Evolutionary conservation across 2,797 vertebrate genomes (phyloP).

Genomic region (Ceyx erithaca): DNA sequence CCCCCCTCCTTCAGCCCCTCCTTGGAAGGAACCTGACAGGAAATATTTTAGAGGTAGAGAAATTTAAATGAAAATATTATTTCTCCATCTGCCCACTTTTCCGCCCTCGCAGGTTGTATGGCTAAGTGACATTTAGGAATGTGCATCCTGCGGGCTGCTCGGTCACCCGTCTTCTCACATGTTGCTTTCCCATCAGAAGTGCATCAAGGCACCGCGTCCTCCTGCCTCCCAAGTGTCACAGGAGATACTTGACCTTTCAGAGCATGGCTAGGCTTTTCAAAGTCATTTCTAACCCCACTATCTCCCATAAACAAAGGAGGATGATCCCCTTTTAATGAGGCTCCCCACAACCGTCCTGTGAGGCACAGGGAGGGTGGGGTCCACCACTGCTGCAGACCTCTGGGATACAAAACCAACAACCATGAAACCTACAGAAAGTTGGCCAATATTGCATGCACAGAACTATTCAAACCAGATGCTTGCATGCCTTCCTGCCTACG

Average conservation of each 20-base stretch:
- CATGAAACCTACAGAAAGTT: conserved; percentile 52
- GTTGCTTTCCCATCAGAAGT: conserved; percentile 52
- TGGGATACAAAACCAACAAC: conserved; percentile 23
- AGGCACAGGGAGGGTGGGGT: conserved; percentile 45
- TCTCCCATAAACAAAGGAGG: not conserved
- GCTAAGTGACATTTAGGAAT: conserved; percentile 75
- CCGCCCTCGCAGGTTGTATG: conserved; percentile 70
- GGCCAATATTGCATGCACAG: conserved; percentile 29
- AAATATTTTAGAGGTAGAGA: conserved; percentile 76
- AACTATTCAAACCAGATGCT: conserved; percentile 75
- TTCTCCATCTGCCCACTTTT: conserved; percentile 71
- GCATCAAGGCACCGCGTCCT: conserved; percentile 11
- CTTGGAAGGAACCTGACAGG: conserved; percentile 74
- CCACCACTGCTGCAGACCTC: conserved; percentile 4
- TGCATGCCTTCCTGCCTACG: conserved; percentile 73
- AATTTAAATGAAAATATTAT: conserved; percentile 78
- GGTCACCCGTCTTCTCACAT: conserved; percentile 10
- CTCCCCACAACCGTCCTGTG: not conserved
- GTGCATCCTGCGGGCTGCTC: conserved; percentile 51
- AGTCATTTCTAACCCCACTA: not conserved
- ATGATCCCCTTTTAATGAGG: not conserved
- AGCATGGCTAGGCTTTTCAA: not conserved
- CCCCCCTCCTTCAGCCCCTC: conserved; percentile 39
- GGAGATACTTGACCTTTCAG: conserved; percentile 56
- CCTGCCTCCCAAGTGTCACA: conserved; percentile 39